Evolutionary conservation across 1,140 invertebrate species (phyloP), one percentile per base, ranked within the genome.

Genomic region (Cotesia typhae): DNA sequence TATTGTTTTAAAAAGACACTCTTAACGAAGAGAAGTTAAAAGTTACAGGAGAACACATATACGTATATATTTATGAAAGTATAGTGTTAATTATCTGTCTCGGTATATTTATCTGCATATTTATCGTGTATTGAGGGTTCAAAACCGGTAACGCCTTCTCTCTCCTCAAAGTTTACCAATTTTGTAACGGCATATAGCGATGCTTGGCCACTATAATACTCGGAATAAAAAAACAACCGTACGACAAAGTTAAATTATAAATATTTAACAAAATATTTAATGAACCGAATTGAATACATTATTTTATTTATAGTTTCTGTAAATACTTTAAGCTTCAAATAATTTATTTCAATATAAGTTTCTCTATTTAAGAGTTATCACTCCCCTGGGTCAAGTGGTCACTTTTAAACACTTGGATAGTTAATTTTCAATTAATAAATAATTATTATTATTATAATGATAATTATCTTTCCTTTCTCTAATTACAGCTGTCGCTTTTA

Each of bases 91-190:
- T 65, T 65, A 51, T 65, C 41, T 36, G 41, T 51, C 63, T 65
- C 14, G 63, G 41, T 65, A 47, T 65, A 51, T 65, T 65, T 65
- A 65, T 65, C 63, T 63, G 60, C 60, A 65, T 51, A 65, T 65
- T 65, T 47, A 65, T 65, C 63, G 63, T 47, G 14, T 52, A 28
- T 51, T n/a, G 41, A 65, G 17, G 41, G 38, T 65, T 51, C 17
- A 52, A 38, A 65, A 65, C 63, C 63, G 63, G 63, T 65, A 63
- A 9, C 37, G 35, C 5, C 60, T 63, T 38, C 35, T 63, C 60
- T 63, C 60, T 63, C 60, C 36, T 14, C 14, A 28, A 37, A 28
- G 5, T 41, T 61, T 36, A 12, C 17, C 10, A 61, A 37, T 37
- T 63, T 63, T 41, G 14, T 37, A 63, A 63, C 60, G 60, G 28